Conservation (phyloP, 2,797 vertebrate genomes). For the Rhadinocentrus ornatus region DNA sequence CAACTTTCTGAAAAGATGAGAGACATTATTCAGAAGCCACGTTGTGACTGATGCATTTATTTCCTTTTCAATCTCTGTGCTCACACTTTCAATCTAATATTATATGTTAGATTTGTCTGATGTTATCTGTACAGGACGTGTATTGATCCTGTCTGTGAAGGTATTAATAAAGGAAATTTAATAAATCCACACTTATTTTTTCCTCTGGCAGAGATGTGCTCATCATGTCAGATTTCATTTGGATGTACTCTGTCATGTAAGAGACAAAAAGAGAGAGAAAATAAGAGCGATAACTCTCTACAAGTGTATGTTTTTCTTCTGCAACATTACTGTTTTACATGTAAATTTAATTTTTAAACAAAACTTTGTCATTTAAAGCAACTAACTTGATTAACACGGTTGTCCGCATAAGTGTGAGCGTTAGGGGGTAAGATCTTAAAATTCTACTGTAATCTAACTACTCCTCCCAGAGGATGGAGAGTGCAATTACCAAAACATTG, state of each 20-base stretch:
- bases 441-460: slow-evolving; percentile 14
- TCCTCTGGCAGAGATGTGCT: slow-evolving; percentile 3
- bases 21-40: slow-evolving; percentile 29
- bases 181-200: slow-evolving; percentile 30
- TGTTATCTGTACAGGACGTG: slow-evolving; percentile 22
- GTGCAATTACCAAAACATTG: slow-evolving; percentile 6
- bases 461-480: slow-evolving; percentile 48
- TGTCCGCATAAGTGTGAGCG: neutral
- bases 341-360: neutral
- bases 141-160: slow-evolving; percentile 50
- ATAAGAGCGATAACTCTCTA: neutral
- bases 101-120: slow-evolving; percentile 54
- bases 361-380: neutral
- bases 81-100: slow-evolving; percentile 35
- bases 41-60: slow-evolving; percentile 35
- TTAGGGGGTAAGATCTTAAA: neutral
- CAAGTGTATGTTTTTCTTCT: neutral
- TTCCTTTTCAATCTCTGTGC: slow-evolving; percentile 18
- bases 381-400: neutral
- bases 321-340: neutral
- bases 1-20: slow-evolving; percentile 14
- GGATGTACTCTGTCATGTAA: neutral
- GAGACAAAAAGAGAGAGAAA: neutral
- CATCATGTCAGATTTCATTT: slow-evolving; percentile 6
- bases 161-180: slow-evolving; percentile 51